Evolutionary conservation across 2,797 vertebrate genomes (phyloP), one percentile per base, ranked within the genome.

Genomic region (Phrynocephalus guinanensis): DNA sequence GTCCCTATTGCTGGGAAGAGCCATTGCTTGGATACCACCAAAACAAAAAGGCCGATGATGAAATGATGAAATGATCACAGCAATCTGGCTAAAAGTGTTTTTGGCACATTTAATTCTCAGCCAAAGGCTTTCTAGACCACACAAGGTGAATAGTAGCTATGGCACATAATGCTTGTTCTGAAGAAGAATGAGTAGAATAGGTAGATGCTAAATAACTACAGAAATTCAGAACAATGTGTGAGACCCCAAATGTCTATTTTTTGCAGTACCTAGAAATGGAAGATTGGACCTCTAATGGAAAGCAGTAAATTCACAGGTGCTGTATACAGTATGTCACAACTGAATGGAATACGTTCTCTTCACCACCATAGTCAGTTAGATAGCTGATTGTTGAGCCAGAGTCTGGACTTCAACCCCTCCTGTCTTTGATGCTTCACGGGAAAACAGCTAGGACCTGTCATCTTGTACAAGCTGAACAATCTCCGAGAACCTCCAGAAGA

Each of bases 101-200:
- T 87, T 91, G 92, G 92, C 93, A 94, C 92, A 84, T 89, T 90
- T 89, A 93, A 90, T 91, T 79, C 92, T 91, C 90, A 71, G 22
- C 87, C 88, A 90, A 95, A 90, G 85, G 60, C 92, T 90, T 91
- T 94, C 92, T 93, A 90, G 88, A 22, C 6, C 91, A 84, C 91
- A 91, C 91, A 91, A 88, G 76, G 86, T 26, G 28, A 87, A 80
- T 91, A 83, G 60, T 88, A 50, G 86, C 67, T 75, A 6, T 83
- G 76, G 84, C 15, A 3, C 0, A 0, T 1, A 9, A 8, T 95
- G 86, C 38, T 90, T 87, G 79, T 93, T 88, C 82, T 89, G 89
- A 72, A 87, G 67, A 22, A 70, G 79, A 9, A 60, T 67, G 73
- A 85, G 85, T 84, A 78, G 56, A 90, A 87, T 72, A 52, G 2